Conservation (phyloP, 2,797 vertebrate genomes). For the Sphaeramia orbicularis region DNA sequence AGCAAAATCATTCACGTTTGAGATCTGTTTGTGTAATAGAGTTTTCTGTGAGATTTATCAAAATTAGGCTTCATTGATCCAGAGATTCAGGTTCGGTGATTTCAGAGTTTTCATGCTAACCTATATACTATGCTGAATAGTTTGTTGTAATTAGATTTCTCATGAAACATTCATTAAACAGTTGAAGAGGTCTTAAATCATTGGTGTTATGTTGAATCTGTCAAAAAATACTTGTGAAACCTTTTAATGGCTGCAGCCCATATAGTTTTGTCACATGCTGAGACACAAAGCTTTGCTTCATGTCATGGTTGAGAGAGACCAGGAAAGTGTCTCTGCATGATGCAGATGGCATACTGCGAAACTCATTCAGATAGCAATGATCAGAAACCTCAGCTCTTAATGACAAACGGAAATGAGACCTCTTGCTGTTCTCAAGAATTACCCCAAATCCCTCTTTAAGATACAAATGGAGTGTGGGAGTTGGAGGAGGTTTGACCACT, state of each 20-base stretch:
- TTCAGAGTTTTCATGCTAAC: background rate
- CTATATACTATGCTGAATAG: background rate
- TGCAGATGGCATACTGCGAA: constrained; percentile 50
- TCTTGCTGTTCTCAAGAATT: constrained; percentile 54
- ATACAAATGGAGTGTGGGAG: constrained; percentile 16
- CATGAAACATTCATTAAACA: constrained; percentile 19
- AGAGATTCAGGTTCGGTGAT: background rate
- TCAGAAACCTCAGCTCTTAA: constrained; percentile 63
- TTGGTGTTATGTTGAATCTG: background rate
- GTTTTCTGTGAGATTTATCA: background rate
- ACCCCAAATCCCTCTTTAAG: constrained; percentile 30
- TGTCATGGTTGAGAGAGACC: constrained; percentile 60
- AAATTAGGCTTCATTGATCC: background rate
- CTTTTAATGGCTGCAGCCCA: constrained; percentile 17
- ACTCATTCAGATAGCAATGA: constrained; percentile 58
- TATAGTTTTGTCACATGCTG: constrained; percentile 51
- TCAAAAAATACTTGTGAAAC: constrained; percentile 24
- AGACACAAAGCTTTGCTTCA: constrained; percentile 61
- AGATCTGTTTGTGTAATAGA: constrained; percentile 11
- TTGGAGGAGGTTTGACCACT: constrained; percentile 17
- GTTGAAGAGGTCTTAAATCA: background rate
- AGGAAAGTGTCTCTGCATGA: constrained; percentile 63
- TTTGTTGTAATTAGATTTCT: constrained; percentile 8
- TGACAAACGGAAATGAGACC: constrained; percentile 61
- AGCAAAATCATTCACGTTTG: constrained; percentile 22